Conservation (phyloP, 2,888 invertebrate genomes). For the Orgyia antiqua region DNA sequence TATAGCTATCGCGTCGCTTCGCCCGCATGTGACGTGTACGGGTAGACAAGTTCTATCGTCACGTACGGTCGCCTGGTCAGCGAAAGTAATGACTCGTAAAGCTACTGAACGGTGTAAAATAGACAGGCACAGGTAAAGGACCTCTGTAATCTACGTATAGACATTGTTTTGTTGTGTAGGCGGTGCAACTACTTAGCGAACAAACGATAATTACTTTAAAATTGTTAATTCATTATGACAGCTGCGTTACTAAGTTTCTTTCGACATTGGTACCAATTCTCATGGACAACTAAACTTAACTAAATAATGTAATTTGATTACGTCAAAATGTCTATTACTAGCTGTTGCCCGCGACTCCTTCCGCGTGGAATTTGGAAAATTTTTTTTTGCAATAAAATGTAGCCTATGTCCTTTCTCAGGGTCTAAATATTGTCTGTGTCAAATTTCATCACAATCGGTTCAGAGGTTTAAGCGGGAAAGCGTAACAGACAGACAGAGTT, state of each 20-base stretch:
- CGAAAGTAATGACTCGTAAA: slow-evolving; percentile 71
- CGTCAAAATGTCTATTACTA: too few relatives aligned
- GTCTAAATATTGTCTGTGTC: too few relatives aligned
- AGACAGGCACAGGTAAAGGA: slow-evolving; percentile 42
- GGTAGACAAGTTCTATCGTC: slow-evolving; percentile 38
- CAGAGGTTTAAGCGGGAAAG: too few relatives aligned
- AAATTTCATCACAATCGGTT: too few relatives aligned
- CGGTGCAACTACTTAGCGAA: background rate
- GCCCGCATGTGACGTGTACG: slow-evolving; percentile 6
- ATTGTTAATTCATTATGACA: too few relatives aligned
- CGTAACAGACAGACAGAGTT: too few relatives aligned
- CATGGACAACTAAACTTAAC: too few relatives aligned
- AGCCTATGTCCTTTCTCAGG: too few relatives aligned
- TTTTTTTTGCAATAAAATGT: too few relatives aligned
- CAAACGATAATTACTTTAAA: background rate
- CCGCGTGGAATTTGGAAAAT: too few relatives aligned
- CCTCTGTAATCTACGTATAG: slow-evolving; percentile 18
- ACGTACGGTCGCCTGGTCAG: slow-evolving; percentile 57
- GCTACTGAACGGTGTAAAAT: slow-evolving; percentile 57
- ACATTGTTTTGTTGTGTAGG: slow-evolving; percentile 6
- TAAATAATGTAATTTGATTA: too few relatives aligned
- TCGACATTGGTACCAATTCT: background rate
- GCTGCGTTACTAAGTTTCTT: background rate
- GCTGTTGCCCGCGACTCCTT: too few relatives aligned
- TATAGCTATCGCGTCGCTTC: slow-evolving; percentile 8